These are phyloP conservation scores for Zeugodacus cucurbitae DNA, from an alignment of 1,140 invertebrate species.

Conservation along the genomic window DNA sequence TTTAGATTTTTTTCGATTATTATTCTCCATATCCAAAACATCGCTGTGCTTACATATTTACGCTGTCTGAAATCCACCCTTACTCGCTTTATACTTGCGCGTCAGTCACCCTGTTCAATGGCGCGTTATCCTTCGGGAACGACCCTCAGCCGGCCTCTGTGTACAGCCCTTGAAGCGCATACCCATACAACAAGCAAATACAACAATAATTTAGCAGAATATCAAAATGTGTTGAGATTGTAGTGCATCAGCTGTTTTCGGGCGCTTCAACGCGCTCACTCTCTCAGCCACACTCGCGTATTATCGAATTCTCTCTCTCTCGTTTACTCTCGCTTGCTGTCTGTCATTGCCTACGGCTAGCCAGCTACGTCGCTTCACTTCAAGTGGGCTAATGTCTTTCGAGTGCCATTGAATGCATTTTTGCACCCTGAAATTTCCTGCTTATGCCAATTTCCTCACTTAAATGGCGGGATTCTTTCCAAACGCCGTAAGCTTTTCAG, in stretches of 20 bases:
- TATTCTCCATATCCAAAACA: no score
- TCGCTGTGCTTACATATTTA: neutral
- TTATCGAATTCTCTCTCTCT: neutral
- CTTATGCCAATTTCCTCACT: slow-evolving; percentile 35
- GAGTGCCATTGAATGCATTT: slow-evolving; percentile 29
- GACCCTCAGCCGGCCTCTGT: neutral
- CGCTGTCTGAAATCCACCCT: neutral
- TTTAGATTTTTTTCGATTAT: neutral
- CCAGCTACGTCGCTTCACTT: neutral
- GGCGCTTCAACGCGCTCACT: neutral
- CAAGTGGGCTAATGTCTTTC: slow-evolving; percentile 43
- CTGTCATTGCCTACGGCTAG: neutral
- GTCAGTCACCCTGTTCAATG: neutral
- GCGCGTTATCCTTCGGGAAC: neutral
- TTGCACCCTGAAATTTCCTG: slow-evolving; percentile 29
- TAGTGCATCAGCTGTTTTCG: neutral
- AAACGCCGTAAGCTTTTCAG: neutral
- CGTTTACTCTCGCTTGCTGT: neutral
- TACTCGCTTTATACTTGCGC: neutral
- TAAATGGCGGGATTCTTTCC: neutral
- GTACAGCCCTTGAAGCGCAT: slow-evolving; percentile 18
- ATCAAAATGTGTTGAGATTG: neutral
- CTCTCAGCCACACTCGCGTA: neutral
- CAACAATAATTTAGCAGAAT: neutral
- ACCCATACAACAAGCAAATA: slow-evolving; percentile 8